These are phyloP conservation scores for Bombylius major DNA, from an alignment of 2,888 invertebrate genomes.

Conservation along the genomic window DNA sequence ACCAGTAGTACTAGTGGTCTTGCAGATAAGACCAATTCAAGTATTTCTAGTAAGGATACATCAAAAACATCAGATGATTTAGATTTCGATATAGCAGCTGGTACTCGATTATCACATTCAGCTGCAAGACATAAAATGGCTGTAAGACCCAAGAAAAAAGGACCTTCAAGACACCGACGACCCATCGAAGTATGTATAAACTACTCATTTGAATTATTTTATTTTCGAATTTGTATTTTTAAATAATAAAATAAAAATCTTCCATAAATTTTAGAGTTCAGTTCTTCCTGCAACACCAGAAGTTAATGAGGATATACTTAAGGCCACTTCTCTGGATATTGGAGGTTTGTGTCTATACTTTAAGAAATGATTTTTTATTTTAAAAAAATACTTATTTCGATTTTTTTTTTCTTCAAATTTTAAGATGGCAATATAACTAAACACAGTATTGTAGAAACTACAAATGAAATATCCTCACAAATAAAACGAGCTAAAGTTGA, in stretches of 20 bases:
- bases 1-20: slow-evolving; percentile 3
- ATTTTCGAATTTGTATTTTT: slow-evolving; percentile 27
- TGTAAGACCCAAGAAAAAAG: slow-evolving; percentile 60
- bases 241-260: slow-evolving; percentile 13
- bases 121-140: slow-evolving; percentile 73
- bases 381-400: not conserved
- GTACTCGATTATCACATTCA: slow-evolving; percentile 58
- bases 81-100: slow-evolving; percentile 27
- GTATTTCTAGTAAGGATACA: slow-evolving; percentile 16
- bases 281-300: slow-evolving; percentile 61
- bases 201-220: slow-evolving; percentile 13
- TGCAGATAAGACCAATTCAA: slow-evolving; percentile 16
- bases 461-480: slow-evolving; percentile 5
- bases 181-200: slow-evolving; percentile 37
- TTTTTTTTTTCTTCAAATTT: not conserved
- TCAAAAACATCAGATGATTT: slow-evolving; percentile 23
- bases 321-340: slow-evolving; percentile 51
- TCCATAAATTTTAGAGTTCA: slow-evolving; percentile 30
- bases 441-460: slow-evolving; percentile 1
- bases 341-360: slow-evolving; percentile 16
- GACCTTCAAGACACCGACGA: slow-evolving; percentile 54
- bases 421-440: not conserved
- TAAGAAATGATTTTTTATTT: not conserved
- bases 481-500: slow-evolving; percentile 18
- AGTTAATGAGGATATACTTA: slow-evolving; percentile 60